Conservation (phyloP, 2,113 vertebrate species). For the Ptilonorhynchus violaceus region DNA sequence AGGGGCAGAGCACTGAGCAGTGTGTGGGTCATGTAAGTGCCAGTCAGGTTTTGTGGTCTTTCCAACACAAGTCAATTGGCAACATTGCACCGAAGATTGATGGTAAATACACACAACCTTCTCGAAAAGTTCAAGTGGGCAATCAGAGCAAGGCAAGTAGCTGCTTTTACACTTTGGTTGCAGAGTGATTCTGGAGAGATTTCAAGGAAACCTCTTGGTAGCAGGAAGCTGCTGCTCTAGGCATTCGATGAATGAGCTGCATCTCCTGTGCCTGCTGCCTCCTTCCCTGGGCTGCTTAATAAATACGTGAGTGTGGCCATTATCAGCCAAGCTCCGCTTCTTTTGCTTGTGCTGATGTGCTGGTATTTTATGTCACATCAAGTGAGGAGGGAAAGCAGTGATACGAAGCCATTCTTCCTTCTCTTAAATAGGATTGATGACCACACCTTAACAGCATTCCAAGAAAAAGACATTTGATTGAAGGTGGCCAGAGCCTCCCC, state of each 20-base stretch:
- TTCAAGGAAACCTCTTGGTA: slow-evolving; percentile 1
- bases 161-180: background rate
- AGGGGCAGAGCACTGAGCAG: rapidly evolving
- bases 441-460: background rate
- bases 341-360: background rate
- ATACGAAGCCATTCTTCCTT: background rate
- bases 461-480: background rate
- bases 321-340: background rate
- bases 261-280: background rate
- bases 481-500: background rate
- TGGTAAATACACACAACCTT: background rate
- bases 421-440: background rate
- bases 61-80: background rate
- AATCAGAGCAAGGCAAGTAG: slow-evolving; percentile 7
- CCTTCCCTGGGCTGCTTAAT: background rate
- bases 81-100: background rate
- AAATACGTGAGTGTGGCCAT: background rate
- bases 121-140: slow-evolving; percentile 38
- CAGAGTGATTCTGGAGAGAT: background rate
- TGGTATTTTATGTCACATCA: background rate
- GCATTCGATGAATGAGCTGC: background rate
- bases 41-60: background rate
- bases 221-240: slow-evolving; percentile 9
- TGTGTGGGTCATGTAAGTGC: rapidly evolving
- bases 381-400: background rate